Conservation (phyloP, 2,113 vertebrate genomes). For the Pteronura brasiliensis region DNA sequence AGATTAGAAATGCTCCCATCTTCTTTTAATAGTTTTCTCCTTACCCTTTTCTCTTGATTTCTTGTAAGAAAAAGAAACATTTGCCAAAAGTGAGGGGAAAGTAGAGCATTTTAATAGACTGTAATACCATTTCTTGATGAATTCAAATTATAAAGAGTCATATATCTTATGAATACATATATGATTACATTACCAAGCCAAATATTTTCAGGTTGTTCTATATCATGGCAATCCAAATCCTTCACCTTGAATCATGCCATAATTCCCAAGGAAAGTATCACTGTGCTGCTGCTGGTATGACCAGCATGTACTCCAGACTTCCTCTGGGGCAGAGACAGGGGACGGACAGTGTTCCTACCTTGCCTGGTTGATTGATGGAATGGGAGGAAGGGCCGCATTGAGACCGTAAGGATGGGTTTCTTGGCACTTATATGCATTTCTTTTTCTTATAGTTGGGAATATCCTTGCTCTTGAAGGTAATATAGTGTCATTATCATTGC, state of each 20-base stretch:
- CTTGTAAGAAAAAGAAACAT: neutral
- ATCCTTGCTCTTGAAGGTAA: constrained; percentile 56
- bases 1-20: neutral
- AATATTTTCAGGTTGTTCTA: neutral
- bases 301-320: neutral
- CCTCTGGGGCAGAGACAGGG: neutral
- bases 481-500: constrained; percentile 59
- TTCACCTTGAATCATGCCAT: neutral
- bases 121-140: neutral
- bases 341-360: neutral
- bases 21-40: neutral
- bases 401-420: neutral
- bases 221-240: neutral
- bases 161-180: neutral
- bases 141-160: neutral
- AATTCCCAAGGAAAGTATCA: neutral
- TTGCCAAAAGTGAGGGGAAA: neutral
- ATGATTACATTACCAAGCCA: neutral
- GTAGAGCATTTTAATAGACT: neutral
- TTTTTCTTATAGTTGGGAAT: neutral
- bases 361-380: neutral
- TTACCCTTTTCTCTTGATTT: neutral
- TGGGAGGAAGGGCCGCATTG: neutral
- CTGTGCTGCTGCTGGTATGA: neutral
- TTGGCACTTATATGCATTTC: neutral